Conservation (phyloP, 2,797 vertebrate species). For the Coregonus ussuriensis region DNA sequence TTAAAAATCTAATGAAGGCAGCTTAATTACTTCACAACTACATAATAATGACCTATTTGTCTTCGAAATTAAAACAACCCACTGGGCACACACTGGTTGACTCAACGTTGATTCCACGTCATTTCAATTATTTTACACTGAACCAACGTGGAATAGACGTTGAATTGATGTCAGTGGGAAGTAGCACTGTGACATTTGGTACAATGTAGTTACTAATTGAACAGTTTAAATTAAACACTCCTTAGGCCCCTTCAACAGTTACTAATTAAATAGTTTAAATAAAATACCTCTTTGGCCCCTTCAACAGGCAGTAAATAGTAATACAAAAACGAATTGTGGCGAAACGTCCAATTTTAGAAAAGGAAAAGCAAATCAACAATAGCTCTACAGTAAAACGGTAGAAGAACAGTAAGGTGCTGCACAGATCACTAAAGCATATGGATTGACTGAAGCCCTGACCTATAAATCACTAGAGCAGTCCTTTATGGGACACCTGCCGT, state of each 20-base stretch:
- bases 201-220: neutral
- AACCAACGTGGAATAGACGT: too few species aligned
- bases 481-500: conserved; percentile 14
- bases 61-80: neutral
- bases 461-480: conserved; percentile 20
- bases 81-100: too few species aligned
- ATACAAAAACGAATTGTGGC: neutral
- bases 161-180: neutral
- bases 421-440: conserved; percentile 16
- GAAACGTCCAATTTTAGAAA: neutral
- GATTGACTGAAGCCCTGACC: conserved; percentile 15
- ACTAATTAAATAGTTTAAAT: too few species aligned
- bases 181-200: neutral
- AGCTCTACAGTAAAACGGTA: neutral
- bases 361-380: neutral
- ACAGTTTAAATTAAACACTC: neutral
- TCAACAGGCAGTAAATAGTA: neutral
- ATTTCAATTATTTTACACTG: too few species aligned
- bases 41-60: neutral
- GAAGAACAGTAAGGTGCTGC: conserved; percentile 3
- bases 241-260: neutral
- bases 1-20: neutral
- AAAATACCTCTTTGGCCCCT: too few species aligned
- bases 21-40: neutral
- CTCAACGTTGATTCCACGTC: too few species aligned